Conservation (phyloP, 92 coral and sea anemone genomes). For the Bergia puertoricense region DNA sequence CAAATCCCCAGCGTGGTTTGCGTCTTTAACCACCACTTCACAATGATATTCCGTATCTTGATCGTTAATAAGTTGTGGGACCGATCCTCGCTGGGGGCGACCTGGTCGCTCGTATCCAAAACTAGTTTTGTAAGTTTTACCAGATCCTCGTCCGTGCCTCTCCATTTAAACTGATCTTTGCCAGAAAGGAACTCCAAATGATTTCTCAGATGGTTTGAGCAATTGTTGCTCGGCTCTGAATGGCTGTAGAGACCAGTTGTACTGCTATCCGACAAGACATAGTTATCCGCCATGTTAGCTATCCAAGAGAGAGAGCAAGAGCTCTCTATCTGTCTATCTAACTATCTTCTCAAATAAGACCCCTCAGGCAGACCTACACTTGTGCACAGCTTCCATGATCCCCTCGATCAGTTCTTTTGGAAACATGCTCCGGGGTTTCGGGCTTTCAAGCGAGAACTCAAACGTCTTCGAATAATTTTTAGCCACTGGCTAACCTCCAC, state of each 20-base stretch:
- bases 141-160: not conserved
- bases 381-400: too few relatives aligned
- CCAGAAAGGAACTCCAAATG: not conserved
- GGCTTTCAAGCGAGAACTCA: too few relatives aligned
- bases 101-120: not conserved
- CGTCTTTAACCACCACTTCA: not conserved
- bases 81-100: not conserved
- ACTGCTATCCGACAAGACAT: too few relatives aligned
- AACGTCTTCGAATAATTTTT: too few relatives aligned
- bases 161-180: not conserved
- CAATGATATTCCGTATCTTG: not conserved
- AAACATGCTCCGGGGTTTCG: too few relatives aligned
- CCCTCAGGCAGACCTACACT: too few relatives aligned
- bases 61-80: not conserved
- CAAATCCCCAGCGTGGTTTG: not conserved
- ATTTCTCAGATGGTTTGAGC: not conserved
- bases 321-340: too few relatives aligned
- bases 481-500: too few relatives aligned
- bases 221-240: not conserved
- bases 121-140: not conserved
- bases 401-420: too few relatives aligned
- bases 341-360: too few relatives aligned
- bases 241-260: not conserved
- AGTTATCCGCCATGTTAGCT: too few relatives aligned
- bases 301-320: too few relatives aligned